Percentiles rank a stretch among this genome's conserved stretches.
Evolutionary conservation across 2,888 invertebrate genomes (phyloP).

Genomic region (Epistrophe grossulariae): DNA sequence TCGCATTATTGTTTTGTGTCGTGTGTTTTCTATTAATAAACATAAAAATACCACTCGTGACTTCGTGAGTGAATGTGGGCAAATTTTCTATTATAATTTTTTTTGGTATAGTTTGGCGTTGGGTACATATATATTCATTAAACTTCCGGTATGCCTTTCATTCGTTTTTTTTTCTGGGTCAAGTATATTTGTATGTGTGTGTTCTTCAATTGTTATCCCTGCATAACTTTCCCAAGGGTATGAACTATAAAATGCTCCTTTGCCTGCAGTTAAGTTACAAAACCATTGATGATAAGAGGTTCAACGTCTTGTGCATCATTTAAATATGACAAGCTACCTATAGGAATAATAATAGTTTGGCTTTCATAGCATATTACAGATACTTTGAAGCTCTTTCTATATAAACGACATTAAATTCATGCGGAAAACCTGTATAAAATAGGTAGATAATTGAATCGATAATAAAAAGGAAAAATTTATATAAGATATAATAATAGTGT

Average conservation of each 20-base stretch:
- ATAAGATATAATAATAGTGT: background rate
- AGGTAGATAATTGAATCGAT: constrained; percentile 17
- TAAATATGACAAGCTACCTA: background rate
- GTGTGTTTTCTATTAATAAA: constrained; percentile 54
- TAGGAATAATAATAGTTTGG: background rate
- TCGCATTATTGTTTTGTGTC: background rate
- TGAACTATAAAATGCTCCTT: background rate
- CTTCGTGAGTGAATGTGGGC: constrained; percentile 23
- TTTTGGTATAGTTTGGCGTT: background rate
- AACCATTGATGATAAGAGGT: background rate
- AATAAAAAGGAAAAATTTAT: background rate
- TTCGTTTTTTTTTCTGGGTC: constrained; percentile 47
- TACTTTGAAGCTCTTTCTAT: constrained; percentile 2
- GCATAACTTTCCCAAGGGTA: constrained; percentile 11
- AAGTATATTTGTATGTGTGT: constrained; percentile 34
- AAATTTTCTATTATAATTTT: background rate
- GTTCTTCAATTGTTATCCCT: constrained; percentile 7
- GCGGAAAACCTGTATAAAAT: background rate
- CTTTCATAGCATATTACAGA: background rate
- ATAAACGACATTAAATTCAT: constrained; percentile 9
- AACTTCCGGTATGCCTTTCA: constrained; percentile 38
- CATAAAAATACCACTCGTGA: constrained; percentile 28
- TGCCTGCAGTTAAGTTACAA: constrained; percentile 22
- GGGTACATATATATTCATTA: constrained; percentile 31
- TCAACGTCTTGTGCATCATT: constrained; percentile 46